Evolutionary conservation across 1,140 invertebrate genomes (phyloP).

Genomic region (Antheraea pernyi): DNA sequence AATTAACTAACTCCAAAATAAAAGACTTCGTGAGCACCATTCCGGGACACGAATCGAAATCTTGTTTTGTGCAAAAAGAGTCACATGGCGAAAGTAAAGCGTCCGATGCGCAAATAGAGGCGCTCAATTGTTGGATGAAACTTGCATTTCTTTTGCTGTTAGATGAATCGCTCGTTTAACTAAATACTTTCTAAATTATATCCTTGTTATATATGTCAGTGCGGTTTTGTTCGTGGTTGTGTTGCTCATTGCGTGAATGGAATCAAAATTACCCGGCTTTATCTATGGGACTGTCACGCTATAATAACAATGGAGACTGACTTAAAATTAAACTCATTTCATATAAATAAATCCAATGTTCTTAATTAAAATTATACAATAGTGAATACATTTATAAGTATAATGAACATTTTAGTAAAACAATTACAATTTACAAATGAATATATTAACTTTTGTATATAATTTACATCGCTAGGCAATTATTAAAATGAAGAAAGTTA

Average conservation of each 20-base stretch:
- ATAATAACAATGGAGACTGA: neutral
- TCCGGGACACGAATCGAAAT: conserved; percentile 22
- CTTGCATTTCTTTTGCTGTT: neutral
- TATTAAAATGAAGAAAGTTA: too few relatives aligned
- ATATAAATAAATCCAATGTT: too few relatives aligned
- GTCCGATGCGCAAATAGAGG: neutral
- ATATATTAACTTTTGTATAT: too few relatives aligned
- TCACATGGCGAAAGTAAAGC: conserved; percentile 18
- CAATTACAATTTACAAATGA: too few relatives aligned
- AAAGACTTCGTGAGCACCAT: conserved; percentile 8
- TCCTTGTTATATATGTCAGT: neutral
- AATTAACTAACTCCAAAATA: neutral
- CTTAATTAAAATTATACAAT: too few relatives aligned
- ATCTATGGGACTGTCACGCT: neutral
- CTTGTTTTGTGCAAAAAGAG: conserved; percentile 35
- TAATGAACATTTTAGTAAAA: too few relatives aligned
- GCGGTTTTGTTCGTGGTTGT: neutral
- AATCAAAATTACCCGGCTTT: neutral
- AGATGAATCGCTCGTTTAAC: neutral
- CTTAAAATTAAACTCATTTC: neutral
- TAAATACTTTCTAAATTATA: neutral
- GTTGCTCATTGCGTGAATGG: neutral
- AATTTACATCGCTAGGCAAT: too few relatives aligned
- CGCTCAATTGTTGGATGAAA: neutral
- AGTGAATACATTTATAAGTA: too few relatives aligned